Evolutionary conservation across 2,797 vertebrate genomes (phyloP), one percentile per base, ranked within the genome.

Genomic region (Sebastes kiyomatsui): DNA sequence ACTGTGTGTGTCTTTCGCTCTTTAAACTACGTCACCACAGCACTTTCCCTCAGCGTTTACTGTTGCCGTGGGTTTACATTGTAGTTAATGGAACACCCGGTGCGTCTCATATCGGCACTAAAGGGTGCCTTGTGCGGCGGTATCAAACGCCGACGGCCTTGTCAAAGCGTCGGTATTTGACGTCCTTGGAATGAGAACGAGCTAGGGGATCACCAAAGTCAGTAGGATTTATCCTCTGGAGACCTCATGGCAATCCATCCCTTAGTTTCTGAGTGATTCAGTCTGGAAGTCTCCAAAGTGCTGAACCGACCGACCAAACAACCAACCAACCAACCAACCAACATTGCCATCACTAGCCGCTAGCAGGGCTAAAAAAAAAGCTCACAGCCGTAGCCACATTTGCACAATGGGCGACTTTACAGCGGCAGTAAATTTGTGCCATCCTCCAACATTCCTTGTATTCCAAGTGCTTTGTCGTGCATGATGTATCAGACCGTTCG

Each of bases 401-500:
- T 71, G 20, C 66, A 46, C 71, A 49, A 35, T 14, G 11, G 8
- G 0, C 32, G 65, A 76, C 75, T 72, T 72, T 35, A 35, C 16
- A 58, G 73, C 38, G 7, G 52, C 66, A 35, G 60, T 22, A 49
- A 55, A 55, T 67, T 64, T 38, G 14, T 83, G 56, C 59, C 7
- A 54, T 61, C 77, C 69, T 64, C 58, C 67, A 54, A 5, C 60
- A 35, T 66, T 77, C 52, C 71, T 59, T 62, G 22, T 81, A 75
- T 83, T 87, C 71, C 30, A 16, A 65, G 75, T 28, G 60, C 72
- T 91, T 86, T 81, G 71, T 80, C 54, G 54, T 81, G 83, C 85
- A 82, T 82, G 73, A 84, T 82, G 73, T 67, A 77, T 87, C 70
- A 87, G 77, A 75, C 66, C 68, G 10, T 42, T 58, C 16, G 70